Evolutionary conservation across 2,113 vertebrate genomes (phyloP).

Genomic region (Nothoprocta pentlandii): DNA sequence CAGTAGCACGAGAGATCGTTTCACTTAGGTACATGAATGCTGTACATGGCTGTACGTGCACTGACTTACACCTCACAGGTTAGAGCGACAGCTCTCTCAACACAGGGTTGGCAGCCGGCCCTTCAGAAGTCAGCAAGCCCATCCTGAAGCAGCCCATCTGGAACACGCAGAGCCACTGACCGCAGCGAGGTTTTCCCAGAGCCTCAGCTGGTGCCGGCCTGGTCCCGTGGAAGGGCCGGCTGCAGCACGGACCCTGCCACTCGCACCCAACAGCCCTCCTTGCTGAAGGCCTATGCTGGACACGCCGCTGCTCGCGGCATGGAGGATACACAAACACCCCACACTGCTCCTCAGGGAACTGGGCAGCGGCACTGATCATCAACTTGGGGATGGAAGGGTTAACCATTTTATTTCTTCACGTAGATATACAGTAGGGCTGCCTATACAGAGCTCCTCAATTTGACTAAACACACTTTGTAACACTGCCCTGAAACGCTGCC

Average conservation of each 20-base stretch:
- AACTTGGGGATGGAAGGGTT: background rate
- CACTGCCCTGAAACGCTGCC: background rate
- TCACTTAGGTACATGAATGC: background rate
- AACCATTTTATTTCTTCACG: background rate
- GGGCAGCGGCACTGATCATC: background rate
- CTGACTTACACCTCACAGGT: background rate
- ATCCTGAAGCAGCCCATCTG: background rate
- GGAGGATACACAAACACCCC: conserved; percentile 8
- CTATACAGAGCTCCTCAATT: background rate
- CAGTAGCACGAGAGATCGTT: background rate
- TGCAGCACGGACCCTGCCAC: background rate
- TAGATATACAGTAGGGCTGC: rapidly evolving
- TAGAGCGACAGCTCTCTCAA: background rate
- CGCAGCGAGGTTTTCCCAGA: background rate
- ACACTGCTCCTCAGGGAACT: background rate
- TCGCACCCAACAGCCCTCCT: background rate
- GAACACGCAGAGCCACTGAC: background rate
- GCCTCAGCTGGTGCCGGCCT: background rate
- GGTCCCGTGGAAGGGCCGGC: background rate
- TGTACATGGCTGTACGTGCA: background rate
- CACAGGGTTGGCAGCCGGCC: background rate
- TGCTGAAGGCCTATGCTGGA: background rate
- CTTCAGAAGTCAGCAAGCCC: background rate
- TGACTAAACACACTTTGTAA: background rate
- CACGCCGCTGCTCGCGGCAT: background rate